These are phyloP conservation scores for Ceratoteleas bidentatus DNA, from an alignment of 1,140 invertebrate species.

Conservation along the genomic window DNA sequence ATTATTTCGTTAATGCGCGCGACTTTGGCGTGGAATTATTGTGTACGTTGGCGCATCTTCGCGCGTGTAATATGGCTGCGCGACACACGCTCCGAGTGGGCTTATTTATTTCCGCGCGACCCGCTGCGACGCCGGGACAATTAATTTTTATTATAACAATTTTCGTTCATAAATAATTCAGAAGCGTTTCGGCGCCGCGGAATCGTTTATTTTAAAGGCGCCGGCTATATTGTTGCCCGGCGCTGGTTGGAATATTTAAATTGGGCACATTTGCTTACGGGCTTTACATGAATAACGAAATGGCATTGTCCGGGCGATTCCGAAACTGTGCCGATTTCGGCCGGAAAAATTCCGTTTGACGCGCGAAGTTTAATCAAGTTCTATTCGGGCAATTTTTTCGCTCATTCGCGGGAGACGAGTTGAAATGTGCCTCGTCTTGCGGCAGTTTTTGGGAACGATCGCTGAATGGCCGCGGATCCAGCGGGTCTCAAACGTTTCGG, in stretches of 20 bases:
- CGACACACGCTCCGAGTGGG: no score
- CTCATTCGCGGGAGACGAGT: background rate
- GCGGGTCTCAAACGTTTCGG: no score
- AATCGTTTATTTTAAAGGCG: background rate
- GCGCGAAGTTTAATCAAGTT: conserved; percentile 22
- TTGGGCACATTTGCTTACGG: conserved; percentile 19
- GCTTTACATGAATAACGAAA: conserved; percentile 33
- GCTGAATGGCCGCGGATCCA: no score
- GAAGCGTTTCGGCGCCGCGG: no score
- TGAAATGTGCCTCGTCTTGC: background rate
- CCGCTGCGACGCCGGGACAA: no score
- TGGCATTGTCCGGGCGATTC: conserved; percentile 3
- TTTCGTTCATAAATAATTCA: no score
- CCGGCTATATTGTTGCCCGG: background rate
- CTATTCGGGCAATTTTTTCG: conserved; percentile 11
- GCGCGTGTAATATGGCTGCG: background rate
- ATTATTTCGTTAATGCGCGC: conserved; percentile 46
- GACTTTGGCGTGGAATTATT: conserved; percentile 28
- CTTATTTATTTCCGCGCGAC: no score
- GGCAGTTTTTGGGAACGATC: background rate
- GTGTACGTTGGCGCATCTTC: background rate
- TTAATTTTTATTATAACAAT: no score
- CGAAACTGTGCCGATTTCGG: conserved; percentile 16
- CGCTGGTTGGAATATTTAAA: conserved; percentile 10
- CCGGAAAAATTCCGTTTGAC: conserved; percentile 28